Percentiles rank a stretch among this genome's conserved stretches.
Evolutionary conservation across 2,113 vertebrate species (phyloP).

Genomic region (Anser brachyrhynchus): DNA sequence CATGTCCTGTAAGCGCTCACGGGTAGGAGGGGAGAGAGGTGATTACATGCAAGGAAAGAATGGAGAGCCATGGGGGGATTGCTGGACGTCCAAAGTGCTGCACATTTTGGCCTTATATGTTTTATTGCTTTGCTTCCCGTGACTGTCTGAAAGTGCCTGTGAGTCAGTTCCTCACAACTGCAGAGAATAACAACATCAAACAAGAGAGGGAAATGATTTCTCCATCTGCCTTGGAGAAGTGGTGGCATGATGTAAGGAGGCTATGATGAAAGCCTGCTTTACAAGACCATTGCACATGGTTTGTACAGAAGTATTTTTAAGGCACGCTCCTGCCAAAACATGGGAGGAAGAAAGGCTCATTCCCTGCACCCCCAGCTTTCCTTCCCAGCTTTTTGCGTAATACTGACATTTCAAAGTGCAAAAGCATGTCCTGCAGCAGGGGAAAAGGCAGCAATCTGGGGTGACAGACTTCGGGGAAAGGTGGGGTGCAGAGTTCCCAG

Average conservation of each 20-base stretch:
- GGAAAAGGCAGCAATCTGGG: not conserved
- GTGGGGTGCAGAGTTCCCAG: not conserved
- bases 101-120: constrained; percentile 43
- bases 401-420: not conserved
- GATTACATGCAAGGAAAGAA: constrained; percentile 46
- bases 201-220: constrained; percentile 38
- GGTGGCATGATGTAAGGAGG: constrained; percentile 31
- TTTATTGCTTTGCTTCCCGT: constrained; percentile 40
- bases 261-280: constrained; percentile 54
- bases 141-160: constrained; percentile 42
- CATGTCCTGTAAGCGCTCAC: not conserved
- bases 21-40: not conserved
- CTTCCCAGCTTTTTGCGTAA: not conserved
- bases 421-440: not conserved
- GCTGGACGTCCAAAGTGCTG: not conserved
- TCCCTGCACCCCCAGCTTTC: not conserved
- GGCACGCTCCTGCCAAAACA: not conserved
- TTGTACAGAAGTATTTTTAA: constrained; percentile 28
- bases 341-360: not conserved
- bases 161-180: constrained; percentile 63
- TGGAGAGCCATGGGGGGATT: constrained; percentile 9
- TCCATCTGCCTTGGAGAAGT: constrained; percentile 53
- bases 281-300: not conserved
- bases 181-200: constrained; percentile 55
- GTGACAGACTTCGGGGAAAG: not conserved